These are phyloP conservation scores for Drosophila simulans DNA, from an alignment of 1,140 invertebrate species.

Conservation along the genomic window DNA sequence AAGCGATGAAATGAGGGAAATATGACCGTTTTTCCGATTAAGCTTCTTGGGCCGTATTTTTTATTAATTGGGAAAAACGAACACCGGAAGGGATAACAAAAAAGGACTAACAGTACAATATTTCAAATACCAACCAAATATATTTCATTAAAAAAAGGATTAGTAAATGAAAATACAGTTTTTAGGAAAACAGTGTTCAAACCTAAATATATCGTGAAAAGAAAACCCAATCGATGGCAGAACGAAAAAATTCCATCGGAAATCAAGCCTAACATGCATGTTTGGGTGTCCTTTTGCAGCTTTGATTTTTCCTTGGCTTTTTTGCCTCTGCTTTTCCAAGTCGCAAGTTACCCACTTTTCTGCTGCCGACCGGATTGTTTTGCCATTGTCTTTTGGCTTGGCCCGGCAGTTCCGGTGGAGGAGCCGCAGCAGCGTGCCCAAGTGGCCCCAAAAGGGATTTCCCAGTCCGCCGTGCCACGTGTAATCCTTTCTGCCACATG, in stretches of 20 bases:
- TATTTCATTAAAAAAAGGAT: too few species aligned
- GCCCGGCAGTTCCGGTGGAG: constrained; percentile 60
- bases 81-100: too few species aligned
- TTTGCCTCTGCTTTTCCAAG: constrained; percentile 14
- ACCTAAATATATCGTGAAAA: too few species aligned
- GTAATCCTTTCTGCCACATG: constrained; percentile 68
- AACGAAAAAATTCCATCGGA: constrained; percentile 6
- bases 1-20: background rate
- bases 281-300: constrained; percentile 7
- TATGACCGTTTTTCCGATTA: too few species aligned
- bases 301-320: constrained; percentile 12
- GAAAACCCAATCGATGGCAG: constrained; percentile 8
- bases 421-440: constrained; percentile 67
- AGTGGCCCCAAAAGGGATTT: constrained; percentile 67
- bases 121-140: too few species aligned
- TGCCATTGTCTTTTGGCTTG: constrained; percentile 47
- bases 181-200: too few species aligned
- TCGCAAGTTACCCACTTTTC: constrained; percentile 20
- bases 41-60: too few species aligned
- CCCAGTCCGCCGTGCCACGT: constrained; percentile 41
- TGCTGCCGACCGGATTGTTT: constrained; percentile 9
- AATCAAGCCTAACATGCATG: constrained; percentile 39
- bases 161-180: too few species aligned
- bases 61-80: background rate
- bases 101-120: too few species aligned